Evolutionary conservation across 2,113 vertebrate species (phyloP).

Genomic region (Dicerorhinus sumatrensis): DNA sequence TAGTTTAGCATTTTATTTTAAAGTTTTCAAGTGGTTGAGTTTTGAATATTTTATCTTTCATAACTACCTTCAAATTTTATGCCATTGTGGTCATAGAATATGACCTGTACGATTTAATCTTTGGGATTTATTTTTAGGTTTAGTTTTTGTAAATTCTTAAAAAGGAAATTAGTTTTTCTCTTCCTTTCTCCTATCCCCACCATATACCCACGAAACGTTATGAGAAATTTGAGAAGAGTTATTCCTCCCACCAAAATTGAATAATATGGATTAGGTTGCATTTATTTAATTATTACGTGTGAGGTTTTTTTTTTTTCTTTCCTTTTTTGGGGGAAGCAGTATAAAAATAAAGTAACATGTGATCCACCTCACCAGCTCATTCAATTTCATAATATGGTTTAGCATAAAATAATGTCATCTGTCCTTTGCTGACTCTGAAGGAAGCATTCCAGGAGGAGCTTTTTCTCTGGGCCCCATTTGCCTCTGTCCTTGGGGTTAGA

Average conservation of each 20-base stretch:
- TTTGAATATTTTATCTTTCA: slow-evolving; percentile 34
- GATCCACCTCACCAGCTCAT: background rate
- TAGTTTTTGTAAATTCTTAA: slow-evolving; percentile 31
- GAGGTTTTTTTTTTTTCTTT: background rate
- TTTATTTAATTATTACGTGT: background rate
- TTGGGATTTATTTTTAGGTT: background rate
- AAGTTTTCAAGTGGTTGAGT: background rate
- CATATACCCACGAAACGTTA: background rate
- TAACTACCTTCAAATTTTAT: slow-evolving; percentile 43
- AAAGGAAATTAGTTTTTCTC: background rate
- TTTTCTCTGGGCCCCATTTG: background rate
- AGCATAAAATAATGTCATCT: background rate
- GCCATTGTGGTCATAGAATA: background rate
- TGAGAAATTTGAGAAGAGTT: slow-evolving; percentile 14
- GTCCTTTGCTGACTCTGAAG: background rate
- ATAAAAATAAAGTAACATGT: background rate
- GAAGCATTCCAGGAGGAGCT: background rate
- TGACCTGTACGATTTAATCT: slow-evolving; percentile 28
- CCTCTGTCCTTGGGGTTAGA: background rate
- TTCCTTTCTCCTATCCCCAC: background rate
- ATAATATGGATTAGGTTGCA: background rate
- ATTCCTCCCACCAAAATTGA: background rate
- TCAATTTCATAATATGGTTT: background rate
- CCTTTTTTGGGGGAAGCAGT: background rate
- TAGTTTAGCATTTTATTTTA: background rate